Base-by-base conservation (phyloP, 2,797 vertebrate species). In the Darevskia nairensis region DNA sequence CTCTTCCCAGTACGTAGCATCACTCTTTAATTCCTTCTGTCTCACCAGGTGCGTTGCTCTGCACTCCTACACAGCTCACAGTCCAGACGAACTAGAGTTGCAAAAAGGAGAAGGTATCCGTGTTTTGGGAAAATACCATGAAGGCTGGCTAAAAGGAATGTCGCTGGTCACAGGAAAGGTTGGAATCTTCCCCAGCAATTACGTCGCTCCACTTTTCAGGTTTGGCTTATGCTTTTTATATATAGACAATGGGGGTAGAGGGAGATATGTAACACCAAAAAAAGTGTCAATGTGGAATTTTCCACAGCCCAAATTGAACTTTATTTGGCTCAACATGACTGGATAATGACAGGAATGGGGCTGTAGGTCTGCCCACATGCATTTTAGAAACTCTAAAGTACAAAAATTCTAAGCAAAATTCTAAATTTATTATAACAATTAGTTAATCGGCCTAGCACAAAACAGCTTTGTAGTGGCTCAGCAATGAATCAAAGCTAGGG, bases 21-120 rank as follows among this genome's bases (percentile, higher is more conserved):
- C 88, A 0, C 89, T 46, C 7, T 90, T 77, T 88, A 81, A 71
- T 88, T 61, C 21, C 79, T 61, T 86, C 7, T 90, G 35, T 91
- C 84, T 90, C 91, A 88, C 11, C 92, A 99, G 98, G 96, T 99
- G 97, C 74, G 98, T 98, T 25, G 98, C 98, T 92, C 95, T 99
- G 68, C 98, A 99, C 89, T 96, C 98, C 87, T 98, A 98, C 86
- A 90, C 93, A 32, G 97, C 98, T 0, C 97, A 97, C 0, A 97
- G 97, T 7, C 96, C 97, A 0, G 98, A 99, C 0, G 98, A 99
- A 95, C 97, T 99, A 95, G 98, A 98, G 94, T 96, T 99, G 92
- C 97, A 97, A 94, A 98, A 97, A 95, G 98, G 98, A 90, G 99
- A 99, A 96, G 98, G 98, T 91, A 91, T 99, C 90, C 98, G 98